A percentile compares a stretch with the other conserved stretches of the same genome.
Conservation (phyloP, 2,888 invertebrate species). For the Vanessa cardui region DNA sequence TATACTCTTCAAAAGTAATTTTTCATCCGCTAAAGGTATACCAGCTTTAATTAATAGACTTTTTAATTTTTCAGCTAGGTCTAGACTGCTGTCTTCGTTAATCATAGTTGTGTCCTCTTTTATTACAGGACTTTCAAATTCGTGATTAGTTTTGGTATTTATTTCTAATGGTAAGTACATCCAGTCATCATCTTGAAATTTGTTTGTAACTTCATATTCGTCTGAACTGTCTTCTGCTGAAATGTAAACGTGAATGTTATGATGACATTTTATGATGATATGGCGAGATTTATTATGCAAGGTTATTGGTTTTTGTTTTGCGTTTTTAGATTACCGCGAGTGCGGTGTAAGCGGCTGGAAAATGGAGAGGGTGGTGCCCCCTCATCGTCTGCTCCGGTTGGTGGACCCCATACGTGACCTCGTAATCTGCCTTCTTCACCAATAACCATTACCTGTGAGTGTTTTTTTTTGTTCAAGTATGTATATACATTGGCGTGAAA, state of each 20-base stretch:
- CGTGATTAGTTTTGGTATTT: constrained; percentile 37
- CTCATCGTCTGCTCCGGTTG: constrained; percentile 73
- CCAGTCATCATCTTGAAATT: constrained; percentile 72
- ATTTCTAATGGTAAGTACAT: constrained; percentile 68
- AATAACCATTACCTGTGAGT: constrained; percentile 54
- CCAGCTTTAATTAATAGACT: constrained; percentile 63
- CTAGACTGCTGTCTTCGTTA: constrained; percentile 44
- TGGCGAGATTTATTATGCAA: constrained; percentile 51
- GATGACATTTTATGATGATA: constrained; percentile 61
- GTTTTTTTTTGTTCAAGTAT: neutral
- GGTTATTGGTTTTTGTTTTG: constrained; percentile 59
- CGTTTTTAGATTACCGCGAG: constrained; percentile 69
- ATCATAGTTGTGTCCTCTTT: constrained; percentile 39
- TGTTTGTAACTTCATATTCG: constrained; percentile 68
- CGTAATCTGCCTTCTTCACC: constrained; percentile 65
- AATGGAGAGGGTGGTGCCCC: constrained; percentile 61
- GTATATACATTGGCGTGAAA: neutral
- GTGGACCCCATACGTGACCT: constrained; percentile 77
- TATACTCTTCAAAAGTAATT: constrained; percentile 61
- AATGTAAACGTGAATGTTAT: constrained; percentile 77
- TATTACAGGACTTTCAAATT: constrained; percentile 34
- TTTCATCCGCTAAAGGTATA: constrained; percentile 61
- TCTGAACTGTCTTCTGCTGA: constrained; percentile 80
- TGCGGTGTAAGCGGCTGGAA: constrained; percentile 57
- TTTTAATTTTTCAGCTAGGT: constrained; percentile 64